Conservation (phyloP, 1,140 invertebrate genomes). For the Caenorhabditis inopinata region DNA sequence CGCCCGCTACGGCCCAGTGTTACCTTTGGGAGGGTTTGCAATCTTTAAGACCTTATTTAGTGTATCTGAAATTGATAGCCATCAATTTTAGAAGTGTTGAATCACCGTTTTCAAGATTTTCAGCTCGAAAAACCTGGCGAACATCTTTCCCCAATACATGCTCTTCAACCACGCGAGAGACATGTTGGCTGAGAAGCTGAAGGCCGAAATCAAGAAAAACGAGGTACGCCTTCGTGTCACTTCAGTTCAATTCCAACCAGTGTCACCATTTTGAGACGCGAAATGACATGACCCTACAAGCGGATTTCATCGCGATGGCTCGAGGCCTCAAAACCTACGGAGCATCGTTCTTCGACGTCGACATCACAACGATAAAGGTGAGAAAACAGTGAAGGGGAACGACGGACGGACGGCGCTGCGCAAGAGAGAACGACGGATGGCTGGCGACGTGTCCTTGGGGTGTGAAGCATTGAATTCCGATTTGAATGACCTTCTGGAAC, state of each 20-base stretch:
- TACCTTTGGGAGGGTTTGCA: too few species aligned
- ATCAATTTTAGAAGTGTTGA: too few species aligned
- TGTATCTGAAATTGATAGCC: too few species aligned
- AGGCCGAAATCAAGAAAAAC: neutral
- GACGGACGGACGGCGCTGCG: neutral
- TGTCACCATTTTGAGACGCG: neutral
- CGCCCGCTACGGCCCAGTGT: too few species aligned
- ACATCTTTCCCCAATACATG: neutral
- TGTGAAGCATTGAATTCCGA: constrained; percentile 14
- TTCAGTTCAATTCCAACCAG: neutral
- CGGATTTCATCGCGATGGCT: constrained; percentile 4
- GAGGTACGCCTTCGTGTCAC: neutral
- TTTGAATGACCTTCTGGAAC: neutral
- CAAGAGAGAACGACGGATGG: neutral
- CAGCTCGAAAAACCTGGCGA: neutral
- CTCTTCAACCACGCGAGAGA: neutral
- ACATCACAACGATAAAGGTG: constrained; percentile 4
- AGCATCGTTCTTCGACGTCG: neutral
- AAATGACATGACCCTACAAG: neutral
- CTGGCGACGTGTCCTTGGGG: neutral
- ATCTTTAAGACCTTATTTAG: too few species aligned
- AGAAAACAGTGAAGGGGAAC: neutral
- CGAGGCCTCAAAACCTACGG: neutral
- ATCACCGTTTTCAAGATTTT: neutral
- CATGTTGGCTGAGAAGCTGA: neutral